These are phyloP conservation scores for Nesometra sesokonis DNA, from an alignment of 35 echinoderm and acorn worm genomes.

Conservation along the genomic window DNA sequence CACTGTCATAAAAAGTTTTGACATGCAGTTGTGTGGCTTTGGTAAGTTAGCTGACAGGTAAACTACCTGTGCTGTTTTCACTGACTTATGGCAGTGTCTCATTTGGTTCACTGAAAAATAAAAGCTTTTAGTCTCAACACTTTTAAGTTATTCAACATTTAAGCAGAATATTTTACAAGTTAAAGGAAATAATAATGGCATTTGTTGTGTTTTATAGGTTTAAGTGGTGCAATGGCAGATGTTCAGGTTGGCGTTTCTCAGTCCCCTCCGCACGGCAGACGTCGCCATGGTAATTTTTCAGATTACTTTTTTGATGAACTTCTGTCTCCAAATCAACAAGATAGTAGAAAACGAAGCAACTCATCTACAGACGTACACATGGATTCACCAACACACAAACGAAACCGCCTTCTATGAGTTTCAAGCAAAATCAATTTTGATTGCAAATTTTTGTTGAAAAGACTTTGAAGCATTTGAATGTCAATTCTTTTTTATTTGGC, in stretches of 20 bases:
- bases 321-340: background rate
- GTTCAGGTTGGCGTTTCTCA: constrained; percentile 65
- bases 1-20: too few species aligned
- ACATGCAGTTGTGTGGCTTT: too few species aligned
- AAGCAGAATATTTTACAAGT: too few species aligned
- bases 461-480: too few species aligned
- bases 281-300: background rate
- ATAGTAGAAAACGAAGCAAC: constrained; percentile 7
- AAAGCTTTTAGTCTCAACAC: background rate
- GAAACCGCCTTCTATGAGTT: background rate
- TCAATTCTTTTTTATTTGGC: too few species aligned
- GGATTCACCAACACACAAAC: constrained; percentile 13
- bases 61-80: too few species aligned
- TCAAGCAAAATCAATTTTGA: background rate
- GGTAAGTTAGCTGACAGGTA: too few species aligned
- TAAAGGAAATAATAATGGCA: too few species aligned
- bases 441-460: too few species aligned
- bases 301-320: background rate
- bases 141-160: background rate
- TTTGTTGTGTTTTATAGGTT: constrained; percentile 48
- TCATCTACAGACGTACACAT: constrained; percentile 1
- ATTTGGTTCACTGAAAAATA: background rate
- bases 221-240: constrained; percentile 98
- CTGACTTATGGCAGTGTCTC: background rate
- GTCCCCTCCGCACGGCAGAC: constrained; percentile 47